Base-by-base conservation (phyloP, 2,888 invertebrate species). In the Drosophila ezoana region DNA sequence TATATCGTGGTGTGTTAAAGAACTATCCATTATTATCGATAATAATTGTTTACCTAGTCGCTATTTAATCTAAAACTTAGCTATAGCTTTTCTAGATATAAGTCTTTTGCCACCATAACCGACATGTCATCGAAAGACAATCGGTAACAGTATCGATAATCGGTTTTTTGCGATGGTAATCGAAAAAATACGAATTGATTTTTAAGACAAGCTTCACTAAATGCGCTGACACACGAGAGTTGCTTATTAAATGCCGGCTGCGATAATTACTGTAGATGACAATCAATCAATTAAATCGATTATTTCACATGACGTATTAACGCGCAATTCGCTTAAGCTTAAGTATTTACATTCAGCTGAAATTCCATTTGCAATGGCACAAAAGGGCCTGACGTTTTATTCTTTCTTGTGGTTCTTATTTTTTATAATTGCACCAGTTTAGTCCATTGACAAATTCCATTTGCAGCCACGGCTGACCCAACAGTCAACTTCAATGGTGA, bases 281-380 rank as follows among this genome's bases (percentile, higher is more conserved):
- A 35, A 54, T 63, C 56, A 37, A 66, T 66, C 62, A 44, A 44
- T 63, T 63, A 32, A 56, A 38, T 63, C 49, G 63, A 23, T 56
- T 45, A 37, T 41, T 53, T 11, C 41, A 23, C 35, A 61, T 62
- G 47, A 53, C 47, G 62, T 53, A 53, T 53, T 65, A 48, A 16
- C 62, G 62, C 8, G n/a, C 47, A 47, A 53, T 48, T 23, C 23
- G 40, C 23, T 47, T 28, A 28, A 28, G 28, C 35, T 60, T 51
- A 32, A 14, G 16, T 23, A 43, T 61, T 41, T 35, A 14, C 28
- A 14, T 47, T 28, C 10, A 28, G 33, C 40, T 38, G 20, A 28
- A 43, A 45, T 35, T 43, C 44, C 18, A 23, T n/a, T 66, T 38
- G 14, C 33, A 20, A n/a, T n/a, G 33, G 10, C 41, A 11, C 32